Conservation (phyloP, 1,140 invertebrate genomes). For the Pectinophora gossypiella region DNA sequence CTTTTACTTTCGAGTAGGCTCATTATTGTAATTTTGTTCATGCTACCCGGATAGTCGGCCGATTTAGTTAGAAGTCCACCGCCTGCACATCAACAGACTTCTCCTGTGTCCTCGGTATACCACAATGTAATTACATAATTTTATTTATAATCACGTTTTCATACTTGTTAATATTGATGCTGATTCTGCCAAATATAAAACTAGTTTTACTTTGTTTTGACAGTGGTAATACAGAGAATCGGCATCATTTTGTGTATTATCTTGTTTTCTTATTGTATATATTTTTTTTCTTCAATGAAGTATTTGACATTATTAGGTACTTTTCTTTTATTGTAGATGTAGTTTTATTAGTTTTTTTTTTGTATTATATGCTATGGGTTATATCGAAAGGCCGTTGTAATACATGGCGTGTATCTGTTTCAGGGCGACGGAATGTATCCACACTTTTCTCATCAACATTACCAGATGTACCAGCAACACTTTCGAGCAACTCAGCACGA, state of each 20-base stretch:
- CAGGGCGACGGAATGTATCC: slow-evolving; percentile 83
- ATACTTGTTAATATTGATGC: too few relatives aligned
- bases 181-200: too few relatives aligned
- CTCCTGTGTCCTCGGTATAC: slow-evolving; percentile 85
- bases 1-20: not conserved
- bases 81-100: slow-evolving; percentile 87
- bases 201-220: too few relatives aligned
- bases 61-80: slow-evolving; percentile 81
- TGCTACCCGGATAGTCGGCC: slow-evolving; percentile 59
- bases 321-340: too few relatives aligned
- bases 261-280: too few relatives aligned
- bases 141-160: slow-evolving; percentile 13
- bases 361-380: too few relatives aligned
- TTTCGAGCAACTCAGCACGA: slow-evolving; percentile 80
- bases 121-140: slow-evolving; percentile 44
- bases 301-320: too few relatives aligned
- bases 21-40: slow-evolving; percentile 45
- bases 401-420: slow-evolving; percentile 7
- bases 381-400: too few relatives aligned
- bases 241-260: too few relatives aligned
- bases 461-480: slow-evolving; percentile 81
- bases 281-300: too few relatives aligned
- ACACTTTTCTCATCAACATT: slow-evolving; percentile 82
- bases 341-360: too few relatives aligned
- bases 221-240: too few relatives aligned